Conservation (phyloP, 2,113 vertebrate genomes). For the Eptesicus fuscus region DNA sequence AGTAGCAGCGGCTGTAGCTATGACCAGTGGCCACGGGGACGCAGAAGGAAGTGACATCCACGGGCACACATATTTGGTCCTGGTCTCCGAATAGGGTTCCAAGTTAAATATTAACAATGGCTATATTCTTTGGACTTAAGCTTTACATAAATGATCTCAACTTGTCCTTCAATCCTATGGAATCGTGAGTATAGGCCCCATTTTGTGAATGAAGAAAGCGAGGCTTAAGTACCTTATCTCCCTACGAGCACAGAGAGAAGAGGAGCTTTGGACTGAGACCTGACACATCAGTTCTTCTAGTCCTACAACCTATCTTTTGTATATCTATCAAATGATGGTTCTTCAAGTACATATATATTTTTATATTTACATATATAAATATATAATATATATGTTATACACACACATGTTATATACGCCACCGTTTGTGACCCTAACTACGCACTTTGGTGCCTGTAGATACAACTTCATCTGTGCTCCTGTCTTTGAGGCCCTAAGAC, state of each 20-base stretch:
- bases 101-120: background rate
- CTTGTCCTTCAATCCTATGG: background rate
- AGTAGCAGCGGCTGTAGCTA: background rate
- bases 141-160: background rate
- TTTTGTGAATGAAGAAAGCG: slow-evolving; percentile 15
- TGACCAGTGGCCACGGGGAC: background rate
- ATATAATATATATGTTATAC: too few species aligned
- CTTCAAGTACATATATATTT: background rate
- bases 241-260: background rate
- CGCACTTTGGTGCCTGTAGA: background rate
- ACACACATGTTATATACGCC: too few species aligned
- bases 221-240: background rate
- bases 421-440: background rate
- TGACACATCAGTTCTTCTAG: background rate
- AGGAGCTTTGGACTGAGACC: slow-evolving; percentile 13
- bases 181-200: background rate
- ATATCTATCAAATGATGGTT: background rate
- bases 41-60: too few species aligned
- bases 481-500: background rate
- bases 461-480: background rate
- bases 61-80: background rate
- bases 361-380: too few species aligned
- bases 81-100: background rate
- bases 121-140: background rate
- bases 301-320: background rate